Evolutionary conservation across 2,113 vertebrate species (phyloP).

Genomic region (Baryphthengus martii): DNA sequence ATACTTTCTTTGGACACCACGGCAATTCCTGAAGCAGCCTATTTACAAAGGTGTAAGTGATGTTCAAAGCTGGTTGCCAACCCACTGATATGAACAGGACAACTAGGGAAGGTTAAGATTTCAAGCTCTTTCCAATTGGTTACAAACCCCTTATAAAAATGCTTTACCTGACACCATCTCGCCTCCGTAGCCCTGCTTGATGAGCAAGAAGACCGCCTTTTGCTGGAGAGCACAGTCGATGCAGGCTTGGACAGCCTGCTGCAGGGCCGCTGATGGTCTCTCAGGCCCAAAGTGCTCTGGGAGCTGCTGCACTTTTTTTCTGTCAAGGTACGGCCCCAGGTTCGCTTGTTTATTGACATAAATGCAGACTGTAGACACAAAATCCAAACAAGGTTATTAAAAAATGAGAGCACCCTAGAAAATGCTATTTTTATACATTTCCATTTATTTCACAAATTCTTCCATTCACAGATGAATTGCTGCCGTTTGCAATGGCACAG

Average conservation of each 20-base stretch:
- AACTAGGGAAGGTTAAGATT: background rate
- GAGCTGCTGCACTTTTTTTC: slow-evolving; percentile 91
- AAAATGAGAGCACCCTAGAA: background rate
- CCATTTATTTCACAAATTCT: background rate
- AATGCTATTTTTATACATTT: background rate
- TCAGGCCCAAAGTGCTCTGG: slow-evolving; percentile 92
- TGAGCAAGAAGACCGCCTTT: slow-evolving; percentile 91
- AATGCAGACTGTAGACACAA: slow-evolving; percentile 87
- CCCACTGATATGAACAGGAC: background rate
- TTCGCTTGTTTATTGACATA: slow-evolving; percentile 94
- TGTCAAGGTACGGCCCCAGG: slow-evolving; percentile 89
- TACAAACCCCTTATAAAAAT: background rate
- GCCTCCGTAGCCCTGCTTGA: slow-evolving; percentile 91
- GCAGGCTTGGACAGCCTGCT: slow-evolving; percentile 94
- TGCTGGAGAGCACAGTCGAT: slow-evolving; percentile 95
- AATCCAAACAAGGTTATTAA: background rate
- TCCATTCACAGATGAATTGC: background rate
- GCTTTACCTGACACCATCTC: slow-evolving; percentile 91
- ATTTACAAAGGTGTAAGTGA: background rate
- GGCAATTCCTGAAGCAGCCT: background rate
- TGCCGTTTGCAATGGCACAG: background rate
- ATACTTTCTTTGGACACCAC: background rate
- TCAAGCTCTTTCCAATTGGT: background rate
- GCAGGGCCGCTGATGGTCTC: slow-evolving; percentile 85
- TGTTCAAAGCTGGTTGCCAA: background rate